phyloP scores from a whole-genome alignment of 2,888 invertebrate species.

The Clanis bilineata region DNA sequence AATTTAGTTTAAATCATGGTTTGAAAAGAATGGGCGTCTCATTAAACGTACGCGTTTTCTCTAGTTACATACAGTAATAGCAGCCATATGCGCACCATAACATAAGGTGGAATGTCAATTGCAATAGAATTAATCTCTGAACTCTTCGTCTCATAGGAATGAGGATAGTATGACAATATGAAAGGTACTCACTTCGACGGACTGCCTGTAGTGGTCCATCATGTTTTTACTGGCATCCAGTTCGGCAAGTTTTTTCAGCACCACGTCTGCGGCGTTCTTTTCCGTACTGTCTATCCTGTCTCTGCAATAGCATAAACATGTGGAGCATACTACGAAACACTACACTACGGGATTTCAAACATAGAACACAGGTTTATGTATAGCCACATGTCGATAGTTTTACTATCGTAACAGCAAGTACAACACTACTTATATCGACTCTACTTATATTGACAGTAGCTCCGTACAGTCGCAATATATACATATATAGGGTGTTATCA shows the following conservation, averaged over 20 bases:
- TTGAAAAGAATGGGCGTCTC: too few species aligned
- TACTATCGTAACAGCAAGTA: not conserved
- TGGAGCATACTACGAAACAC: not conserved
- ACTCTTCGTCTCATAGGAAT: not conserved
- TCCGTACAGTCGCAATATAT: not conserved
- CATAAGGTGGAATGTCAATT: too few species aligned
- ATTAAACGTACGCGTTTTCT: too few species aligned
- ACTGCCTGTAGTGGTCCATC: slow-evolving; percentile 71
- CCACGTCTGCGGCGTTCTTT: slow-evolving; percentile 71
- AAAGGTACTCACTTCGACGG: slow-evolving; percentile 67
- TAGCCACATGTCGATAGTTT: not conserved
- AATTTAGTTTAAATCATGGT: too few species aligned
- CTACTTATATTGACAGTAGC: not conserved
- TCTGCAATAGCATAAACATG: slow-evolving; percentile 41
- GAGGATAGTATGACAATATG: not conserved
- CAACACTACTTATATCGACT: not conserved
- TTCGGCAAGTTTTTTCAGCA: slow-evolving; percentile 71
- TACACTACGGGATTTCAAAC: not conserved
- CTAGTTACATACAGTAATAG: too few species aligned
- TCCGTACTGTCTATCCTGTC: slow-evolving; percentile 73
- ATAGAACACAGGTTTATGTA: not conserved
- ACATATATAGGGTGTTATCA: not conserved
- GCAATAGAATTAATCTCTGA: too few species aligned
- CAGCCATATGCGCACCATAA: too few species aligned
- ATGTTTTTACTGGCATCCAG: slow-evolving; percentile 69